A percentile compares a stretch with the other conserved stretches of the same genome.
phyloP scores from a whole-genome alignment of 2,888 invertebrate species.

The Cerastis rubricosa region DNA sequence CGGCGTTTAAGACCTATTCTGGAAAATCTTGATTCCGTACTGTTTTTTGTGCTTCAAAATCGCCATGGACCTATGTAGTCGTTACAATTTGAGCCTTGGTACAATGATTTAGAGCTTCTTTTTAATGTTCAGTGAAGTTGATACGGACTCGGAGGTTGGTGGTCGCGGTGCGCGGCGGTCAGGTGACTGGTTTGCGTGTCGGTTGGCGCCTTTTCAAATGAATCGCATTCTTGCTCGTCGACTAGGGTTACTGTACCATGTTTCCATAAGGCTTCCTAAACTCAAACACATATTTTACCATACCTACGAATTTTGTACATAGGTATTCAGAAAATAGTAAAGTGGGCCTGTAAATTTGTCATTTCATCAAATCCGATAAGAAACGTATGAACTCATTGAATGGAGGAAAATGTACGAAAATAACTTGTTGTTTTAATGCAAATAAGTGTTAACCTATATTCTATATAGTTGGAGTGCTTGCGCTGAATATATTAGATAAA shows the following conservation, averaged over 20 bases:
- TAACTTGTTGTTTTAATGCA: neutral
- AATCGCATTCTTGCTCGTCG: constrained; percentile 81
- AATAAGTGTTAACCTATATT: neutral
- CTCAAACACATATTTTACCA: neutral
- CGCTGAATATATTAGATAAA: neutral
- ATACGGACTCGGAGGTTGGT: constrained; percentile 55
- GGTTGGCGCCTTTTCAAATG: constrained; percentile 83
- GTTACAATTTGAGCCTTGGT: constrained; percentile 33
- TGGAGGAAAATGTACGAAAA: constrained; percentile 12
- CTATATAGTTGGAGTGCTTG: neutral
- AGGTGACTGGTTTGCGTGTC: constrained; percentile 85
- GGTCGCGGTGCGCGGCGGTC: constrained; percentile 71
- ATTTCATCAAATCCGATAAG: neutral
- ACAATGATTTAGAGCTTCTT: constrained; percentile 28
- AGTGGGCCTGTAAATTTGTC: neutral
- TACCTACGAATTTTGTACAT: neutral
- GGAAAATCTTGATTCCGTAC: constrained; percentile 73
- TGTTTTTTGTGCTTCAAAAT: constrained; percentile 26
- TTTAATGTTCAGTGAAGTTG: constrained; percentile 23
- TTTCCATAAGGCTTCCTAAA: constrained; percentile 6
- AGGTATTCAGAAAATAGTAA: neutral
- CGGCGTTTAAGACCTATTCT: constrained; percentile 72
- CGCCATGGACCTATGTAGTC: neutral
- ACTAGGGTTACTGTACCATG: constrained; percentile 59
- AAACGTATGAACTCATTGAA: neutral